These are phyloP conservation scores for Sebastes dallii DNA, from an alignment of 2,797 vertebrate species.

Conservation along the genomic window DNA sequence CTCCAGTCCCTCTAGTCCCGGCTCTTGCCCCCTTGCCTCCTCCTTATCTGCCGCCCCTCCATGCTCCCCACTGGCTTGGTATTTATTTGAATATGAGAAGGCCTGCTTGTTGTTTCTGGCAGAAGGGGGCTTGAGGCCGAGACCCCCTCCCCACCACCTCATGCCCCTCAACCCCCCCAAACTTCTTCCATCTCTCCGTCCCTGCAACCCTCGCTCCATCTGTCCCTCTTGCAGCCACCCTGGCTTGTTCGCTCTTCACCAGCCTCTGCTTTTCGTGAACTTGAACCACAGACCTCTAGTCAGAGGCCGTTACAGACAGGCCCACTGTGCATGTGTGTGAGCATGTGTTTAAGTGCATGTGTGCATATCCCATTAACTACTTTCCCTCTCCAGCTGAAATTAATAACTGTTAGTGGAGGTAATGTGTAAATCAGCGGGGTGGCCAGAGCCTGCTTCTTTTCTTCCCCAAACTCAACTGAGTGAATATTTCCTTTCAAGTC, in stretches of 20 bases:
- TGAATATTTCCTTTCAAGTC: constrained; percentile 52
- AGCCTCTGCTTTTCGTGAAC: constrained; percentile 68
- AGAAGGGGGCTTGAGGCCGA: constrained; percentile 56
- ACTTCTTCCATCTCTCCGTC: constrained; percentile 47
- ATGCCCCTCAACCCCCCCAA: constrained; percentile 6
- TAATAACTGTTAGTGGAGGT: constrained; percentile 41
- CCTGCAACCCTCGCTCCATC: constrained; percentile 35
- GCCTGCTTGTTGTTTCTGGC: constrained; percentile 82
- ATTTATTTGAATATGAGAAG: constrained; percentile 85
- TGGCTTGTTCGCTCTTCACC: constrained; percentile 41
- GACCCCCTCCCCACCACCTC: constrained; percentile 27
- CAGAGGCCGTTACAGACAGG: constrained; percentile 34
- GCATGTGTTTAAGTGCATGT: constrained; percentile 36
- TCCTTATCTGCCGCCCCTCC: constrained; percentile 65
- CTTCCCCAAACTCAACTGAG: constrained; percentile 42
- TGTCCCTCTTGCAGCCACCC: constrained; percentile 52
- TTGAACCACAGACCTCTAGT: constrained; percentile 58
- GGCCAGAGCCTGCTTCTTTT: constrained; percentile 27
- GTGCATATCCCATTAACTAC: constrained; percentile 43
- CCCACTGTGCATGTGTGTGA: constrained; percentile 26
- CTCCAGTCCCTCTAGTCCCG: constrained; percentile 38
- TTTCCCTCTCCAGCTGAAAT: constrained; percentile 36
- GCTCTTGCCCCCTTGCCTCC: constrained; percentile 45
- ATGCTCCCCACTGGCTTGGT: constrained; percentile 65
- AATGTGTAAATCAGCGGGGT: constrained; percentile 23